Evolutionary conservation across 2,888 invertebrate species (phyloP), one percentile per base, ranked within the genome.

Genomic region (Hypsopygia costalis): DNA sequence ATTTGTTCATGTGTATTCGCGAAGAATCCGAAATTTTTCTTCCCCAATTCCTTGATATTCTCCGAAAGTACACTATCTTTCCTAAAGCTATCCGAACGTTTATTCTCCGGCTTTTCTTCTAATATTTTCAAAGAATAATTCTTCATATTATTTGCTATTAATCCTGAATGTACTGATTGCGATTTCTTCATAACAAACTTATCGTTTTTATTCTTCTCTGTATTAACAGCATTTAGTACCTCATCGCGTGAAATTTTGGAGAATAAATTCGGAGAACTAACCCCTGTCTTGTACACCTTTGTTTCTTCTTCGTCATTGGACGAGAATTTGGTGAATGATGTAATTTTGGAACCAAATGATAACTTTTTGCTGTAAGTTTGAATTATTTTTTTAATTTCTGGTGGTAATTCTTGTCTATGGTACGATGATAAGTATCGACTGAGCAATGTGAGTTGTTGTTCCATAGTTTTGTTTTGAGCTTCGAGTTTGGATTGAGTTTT

Each of bases 321-420:
- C 0, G 74, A 55, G 62, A 80, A 82, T 58, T 87, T 88, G 0
- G 81, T 69, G 59, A 87, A 80, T 12, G 51, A 43, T 1, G 41
- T 43, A 3, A 85, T 78, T 53, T 86, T 89, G 1, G 75, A 93
- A 62, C 73, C 63, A 49, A 88, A 88, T 0, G 85, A 71, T 3
- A 71, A 12, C 21, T 72, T 78, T 42, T 86, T 88, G 49, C 58
- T 66, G 60, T 87, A 76, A n/a, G 92, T 94, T 20, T 94, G 91
- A 0, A 95, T 86, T 32, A 96, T 93, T 49, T 94, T 90, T 36
- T 94, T 91, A 3, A 96, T 91, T 44, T 96, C 95, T 0, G 90
- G 83, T 0, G 95, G 95, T 34, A 94, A 80, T 36, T 95, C 95
- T 29, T 91, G 87, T 38, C 92, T 91, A 11, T 93, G 90, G 37